phyloP scores from a whole-genome alignment of 2,797 vertebrate genomes.

The Pangasius sanitwongsei region DNA sequence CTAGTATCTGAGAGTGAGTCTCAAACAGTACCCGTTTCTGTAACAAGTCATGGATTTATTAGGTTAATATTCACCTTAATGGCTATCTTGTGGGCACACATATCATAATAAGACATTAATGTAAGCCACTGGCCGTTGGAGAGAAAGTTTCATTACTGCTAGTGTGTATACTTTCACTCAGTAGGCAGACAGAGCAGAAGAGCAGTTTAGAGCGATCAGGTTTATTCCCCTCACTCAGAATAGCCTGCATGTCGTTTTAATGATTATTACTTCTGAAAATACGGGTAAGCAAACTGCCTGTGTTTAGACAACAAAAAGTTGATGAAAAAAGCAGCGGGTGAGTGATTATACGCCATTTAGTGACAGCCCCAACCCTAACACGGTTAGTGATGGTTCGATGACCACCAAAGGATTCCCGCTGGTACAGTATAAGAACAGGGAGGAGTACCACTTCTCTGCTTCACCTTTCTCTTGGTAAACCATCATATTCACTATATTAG shows the following conservation, averaged over 20 bases:
- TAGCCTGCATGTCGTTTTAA: conserved; percentile 77
- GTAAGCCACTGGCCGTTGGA: conserved; percentile 74
- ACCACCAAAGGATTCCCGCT: conserved; percentile 86
- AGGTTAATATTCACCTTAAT: background rate
- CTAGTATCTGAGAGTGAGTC: background rate
- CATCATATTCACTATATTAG: background rate
- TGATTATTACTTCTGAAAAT: conserved; percentile 74
- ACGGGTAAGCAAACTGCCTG: conserved; percentile 80
- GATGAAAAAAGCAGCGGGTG: conserved; percentile 81
- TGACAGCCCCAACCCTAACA: conserved; percentile 88
- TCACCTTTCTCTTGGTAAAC: conserved; percentile 27
- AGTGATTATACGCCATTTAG: conserved; percentile 80
- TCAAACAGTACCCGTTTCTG: background rate
- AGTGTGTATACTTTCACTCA: conserved; percentile 86
- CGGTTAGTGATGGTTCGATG: conserved; percentile 94
- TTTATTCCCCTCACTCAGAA: conserved; percentile 72
- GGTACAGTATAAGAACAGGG: conserved; percentile 83
- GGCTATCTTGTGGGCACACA: background rate
- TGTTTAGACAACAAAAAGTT: conserved; percentile 80
- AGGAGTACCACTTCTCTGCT: conserved; percentile 64
- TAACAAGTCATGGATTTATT: background rate
- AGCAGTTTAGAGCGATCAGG: conserved; percentile 83
- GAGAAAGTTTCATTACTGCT: conserved; percentile 80
- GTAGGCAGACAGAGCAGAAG: conserved; percentile 77
- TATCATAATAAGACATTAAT: conserved; percentile 68